Evolutionary conservation across 2,113 vertebrate genomes (phyloP), one percentile per base, ranked within the genome.

Genomic region (Zosterops lateralis): DNA sequence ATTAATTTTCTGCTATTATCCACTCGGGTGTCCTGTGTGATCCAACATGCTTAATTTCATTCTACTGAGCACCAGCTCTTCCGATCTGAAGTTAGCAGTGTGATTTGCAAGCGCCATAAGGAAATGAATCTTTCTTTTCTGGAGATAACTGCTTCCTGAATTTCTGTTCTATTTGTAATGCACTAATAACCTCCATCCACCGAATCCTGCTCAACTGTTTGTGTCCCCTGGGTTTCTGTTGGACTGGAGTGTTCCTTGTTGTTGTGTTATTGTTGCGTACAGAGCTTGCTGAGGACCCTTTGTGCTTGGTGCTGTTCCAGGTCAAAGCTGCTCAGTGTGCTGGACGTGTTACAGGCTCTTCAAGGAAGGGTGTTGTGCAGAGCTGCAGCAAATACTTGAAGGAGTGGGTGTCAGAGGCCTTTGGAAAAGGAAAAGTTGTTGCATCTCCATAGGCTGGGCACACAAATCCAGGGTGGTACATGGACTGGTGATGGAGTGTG

Each of bases 1-100:
- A 96, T 96, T 96, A 92, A 96, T 96, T 96, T 93, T 96, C 89
- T 92, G 76, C 86, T 93, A 93, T 96, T 96, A 96, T 93, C 96
- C 90, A 93, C 92, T 96, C 95, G 94, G 95, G 96, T 96, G 95
- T 96, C 92, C 92, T 95, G 84, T 95, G 93, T 96, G 95, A 96
- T 95, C 94, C 94, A 96, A 81, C 92, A 93, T 84, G 86, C 83
- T 89, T 96, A 95, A 96, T 96, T 95, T 96, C 89, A 93, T 96
- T 96, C 80, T 84, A 29, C 80, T 26, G 92, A 93, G 95, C 92
- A 86, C 90, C 86, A 90, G 90, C 86, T 93, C 90, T 96, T 89
- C 91, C 61, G 73, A 94, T 93, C 84, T 93, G 92, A 90, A 95
- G 73, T 78, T 92, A 84, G 80, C 72, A 74, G 86, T 87, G 92